Base-by-base conservation (phyloP, 1,140 invertebrate species). In the Eumeta japonica region DNA sequence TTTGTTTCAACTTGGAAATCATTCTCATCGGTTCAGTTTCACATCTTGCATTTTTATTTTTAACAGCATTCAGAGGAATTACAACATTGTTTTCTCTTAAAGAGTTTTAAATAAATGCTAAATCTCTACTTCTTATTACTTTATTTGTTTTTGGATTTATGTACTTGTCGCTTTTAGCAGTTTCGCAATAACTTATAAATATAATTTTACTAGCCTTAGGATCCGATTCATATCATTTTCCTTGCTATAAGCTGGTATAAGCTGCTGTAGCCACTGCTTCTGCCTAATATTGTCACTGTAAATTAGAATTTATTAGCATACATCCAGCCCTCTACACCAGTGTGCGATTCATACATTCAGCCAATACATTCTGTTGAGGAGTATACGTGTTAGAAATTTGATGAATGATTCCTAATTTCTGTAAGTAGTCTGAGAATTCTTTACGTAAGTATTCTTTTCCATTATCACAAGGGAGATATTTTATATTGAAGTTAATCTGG, bases 181-280 rank as follows among this genome's bases (percentile, higher is more conserved):
- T 16, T 10, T 52, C 35, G 41, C 44, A 28, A 20, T 56, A 62
- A 10, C 58, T 52, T n/a, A 63, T 45, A 28, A 59, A 48, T 7
- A 62, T 49, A 20, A 49, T 35, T 39, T 57, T 44, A 32, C 35
- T 11, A 0, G 55, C 35, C 31, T 64, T 70, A 15, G 46, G 18
- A 20, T 63, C 58, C 32, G 36, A 55, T 28, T 64, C 66, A 28
- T 32, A 33, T 1, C 52, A 19, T 29, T 54, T 52, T 41, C 59
- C 45, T 35, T 64, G n/a, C n/a, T n/a, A n/a, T n/a, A n/a, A n/a
- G n/a, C n/a, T n/a, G n/a, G n/a, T 43, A 28, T 37, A 37, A 2
- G 19, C 36, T 3, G 36, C 36, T 12, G 28, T 30, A 4, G 16
- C 7, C 3, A 37, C 28, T 7, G 36, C 36, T 12, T 37, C 36